Percentiles rank a stretch among this genome's conserved stretches.
Conservation (phyloP, 2,888 invertebrate species). For the Flexamia atlantica region DNA sequence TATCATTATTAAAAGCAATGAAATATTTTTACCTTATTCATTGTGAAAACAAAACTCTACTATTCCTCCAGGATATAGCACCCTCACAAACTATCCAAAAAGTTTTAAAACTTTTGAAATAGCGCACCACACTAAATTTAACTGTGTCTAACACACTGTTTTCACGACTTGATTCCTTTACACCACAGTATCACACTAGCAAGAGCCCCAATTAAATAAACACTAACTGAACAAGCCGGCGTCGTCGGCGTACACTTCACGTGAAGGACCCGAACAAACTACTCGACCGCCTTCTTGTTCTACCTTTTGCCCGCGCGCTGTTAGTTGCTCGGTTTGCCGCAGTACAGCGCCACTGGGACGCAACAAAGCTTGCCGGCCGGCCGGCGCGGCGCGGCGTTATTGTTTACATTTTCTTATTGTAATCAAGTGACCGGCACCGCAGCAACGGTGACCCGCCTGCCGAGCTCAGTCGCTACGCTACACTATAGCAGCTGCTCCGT, state of each 20-base stretch:
- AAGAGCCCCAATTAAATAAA: constrained; percentile 38
- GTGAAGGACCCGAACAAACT: constrained; percentile 49
- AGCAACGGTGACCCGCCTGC: neutral
- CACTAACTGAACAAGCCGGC: constrained; percentile 37
- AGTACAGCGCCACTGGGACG: constrained; percentile 26
- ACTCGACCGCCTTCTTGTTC: constrained; percentile 56
- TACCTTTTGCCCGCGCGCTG: constrained; percentile 21
- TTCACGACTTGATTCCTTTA: neutral
- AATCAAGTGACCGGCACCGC: neutral
- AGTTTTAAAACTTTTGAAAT: neutral
- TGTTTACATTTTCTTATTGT: constrained; percentile 31
- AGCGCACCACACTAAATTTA: neutral
- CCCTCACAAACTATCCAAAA: constrained; percentile 15
- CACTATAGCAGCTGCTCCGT: no score
- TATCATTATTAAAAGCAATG: no score
- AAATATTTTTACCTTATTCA: constrained; percentile 36
- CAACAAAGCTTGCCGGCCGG: neutral
- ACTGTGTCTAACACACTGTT: neutral
- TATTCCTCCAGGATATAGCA: neutral
- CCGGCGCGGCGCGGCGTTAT: neutral
- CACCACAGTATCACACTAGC: neutral
- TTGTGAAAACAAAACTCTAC: neutral
- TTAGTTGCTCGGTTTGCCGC: constrained; percentile 45
- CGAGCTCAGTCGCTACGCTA: neutral
- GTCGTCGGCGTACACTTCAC: constrained; percentile 16